A percentile compares a stretch with the other conserved stretches of the same genome.
These are phyloP conservation scores for Oxycera nigricornis DNA, from an alignment of 2,888 invertebrate genomes.

Conservation along the genomic window DNA sequence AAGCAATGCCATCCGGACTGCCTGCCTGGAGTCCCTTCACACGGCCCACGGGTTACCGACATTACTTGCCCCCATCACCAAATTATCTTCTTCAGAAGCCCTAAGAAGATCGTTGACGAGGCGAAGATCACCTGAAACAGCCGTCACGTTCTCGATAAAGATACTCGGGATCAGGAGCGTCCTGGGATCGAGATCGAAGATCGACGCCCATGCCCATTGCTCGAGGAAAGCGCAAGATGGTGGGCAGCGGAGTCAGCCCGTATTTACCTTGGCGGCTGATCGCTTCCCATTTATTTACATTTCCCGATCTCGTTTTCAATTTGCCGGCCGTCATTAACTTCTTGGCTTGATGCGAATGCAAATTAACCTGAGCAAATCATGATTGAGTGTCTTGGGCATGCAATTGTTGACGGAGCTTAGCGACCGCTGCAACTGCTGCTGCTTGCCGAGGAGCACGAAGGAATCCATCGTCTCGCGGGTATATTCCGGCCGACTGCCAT, in stretches of 20 bases:
- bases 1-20: not conserved
- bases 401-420: not conserved
- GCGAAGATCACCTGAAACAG: constrained; percentile 21
- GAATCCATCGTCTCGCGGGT: not conserved
- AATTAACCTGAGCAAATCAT: constrained; percentile 44
- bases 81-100: constrained; percentile 34
- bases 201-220: not conserved
- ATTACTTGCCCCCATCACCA: not conserved
- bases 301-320: constrained; percentile 48
- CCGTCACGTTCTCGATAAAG: constrained; percentile 33
- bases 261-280: constrained; percentile 33
- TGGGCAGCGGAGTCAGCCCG: not conserved
- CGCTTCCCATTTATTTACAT: constrained; percentile 47
- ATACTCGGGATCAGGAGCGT: constrained; percentile 10
- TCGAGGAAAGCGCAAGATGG: not conserved
- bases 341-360: constrained; percentile 44
- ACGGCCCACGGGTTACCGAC: not conserved
- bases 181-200: not conserved
- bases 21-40: not conserved
- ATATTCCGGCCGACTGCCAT: constrained; percentile 4
- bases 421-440: not conserved
- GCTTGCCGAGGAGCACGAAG: not conserved
- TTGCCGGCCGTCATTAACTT: constrained; percentile 47
- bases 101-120: constrained; percentile 1
- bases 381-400: constrained; percentile 41